These are phyloP conservation scores for Eriocheir sinensis DNA, from an alignment of 1,140 invertebrate genomes.

Conservation along the genomic window DNA sequence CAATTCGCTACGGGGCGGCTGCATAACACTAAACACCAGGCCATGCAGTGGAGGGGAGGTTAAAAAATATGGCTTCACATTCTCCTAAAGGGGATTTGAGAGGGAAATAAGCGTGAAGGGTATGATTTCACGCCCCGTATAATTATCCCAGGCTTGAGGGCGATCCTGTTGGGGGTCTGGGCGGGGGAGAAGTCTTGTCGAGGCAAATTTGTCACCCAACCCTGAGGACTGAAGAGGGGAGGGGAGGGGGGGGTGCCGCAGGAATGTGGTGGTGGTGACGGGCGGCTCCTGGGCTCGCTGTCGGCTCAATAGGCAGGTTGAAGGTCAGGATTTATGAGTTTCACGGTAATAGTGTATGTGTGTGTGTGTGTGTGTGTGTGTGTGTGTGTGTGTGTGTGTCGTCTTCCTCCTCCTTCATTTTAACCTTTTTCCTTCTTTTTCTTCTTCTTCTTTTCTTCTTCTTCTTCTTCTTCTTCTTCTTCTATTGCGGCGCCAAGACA, in stretches of 20 bases:
- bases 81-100: background rate
- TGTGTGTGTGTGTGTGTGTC: background rate
- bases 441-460: too few species aligned
- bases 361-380: background rate
- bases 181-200: background rate
- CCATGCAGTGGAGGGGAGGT: too few species aligned
- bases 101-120: background rate
- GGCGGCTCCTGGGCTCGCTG: background rate
- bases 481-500: too few species aligned
- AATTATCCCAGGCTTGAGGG: background rate
- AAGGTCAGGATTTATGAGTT: slow-evolving; percentile 7
- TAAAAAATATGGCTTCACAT: too few species aligned
- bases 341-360: background rate
- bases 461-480: too few species aligned
- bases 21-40: too few species aligned
- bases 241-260: background rate
- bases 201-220: background rate
- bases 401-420: background rate
- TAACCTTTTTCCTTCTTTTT: too few species aligned
- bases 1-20: too few species aligned
- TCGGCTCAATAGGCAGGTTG: background rate
- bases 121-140: background rate
- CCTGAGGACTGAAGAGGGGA: background rate
- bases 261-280: slow-evolving; percentile 19
- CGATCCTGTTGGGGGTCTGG: background rate